Base-by-base conservation (phyloP, 2,888 invertebrate genomes). In the Phortica okadai region DNA sequence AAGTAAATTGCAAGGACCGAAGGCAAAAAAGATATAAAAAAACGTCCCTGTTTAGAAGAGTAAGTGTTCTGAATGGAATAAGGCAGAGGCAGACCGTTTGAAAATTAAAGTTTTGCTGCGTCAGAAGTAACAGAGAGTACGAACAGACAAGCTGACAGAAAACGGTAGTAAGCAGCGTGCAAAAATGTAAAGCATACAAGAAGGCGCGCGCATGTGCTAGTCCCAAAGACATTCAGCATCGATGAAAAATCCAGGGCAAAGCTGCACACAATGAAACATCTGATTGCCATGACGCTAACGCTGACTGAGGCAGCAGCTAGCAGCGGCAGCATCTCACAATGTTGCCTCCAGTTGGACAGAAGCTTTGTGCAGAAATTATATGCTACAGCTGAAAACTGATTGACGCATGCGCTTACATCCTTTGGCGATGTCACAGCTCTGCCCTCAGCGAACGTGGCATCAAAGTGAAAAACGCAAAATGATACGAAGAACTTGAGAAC, bases 181-280 rank as follows among this genome's bases (percentile, higher is more conserved):
- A 59, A 59, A 45, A 59, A 14, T 16, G 59, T 21, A 14, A 16
- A 59, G 59, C 25, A 16, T 25, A 25, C 25, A 25, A 4, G 5
- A 62, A 62, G 25, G 62, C 62, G 69, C 69, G 62, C 62, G 69
- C 69, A 69, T 64, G 64, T 50, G 50, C 50, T 14, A 6, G 10
- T 25, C 62, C 21, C 62, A 62, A 14, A 16, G 4, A 6, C 11
- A 25, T 62, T 11, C n/a, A 6, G 16, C 16, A 56, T 16, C 14
- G 54, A 2, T 8, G 16, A 21, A 67, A 67, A 44, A 69, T 69
- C 69, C 69, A 69, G 69, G 69, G 69, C 69, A 69, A 69, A 69
- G 69, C 45, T 69, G 45, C 62, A 62, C 44, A 69, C 7, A 42
- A 67, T 6, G 44, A 44, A n/a, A 67, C 67, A 67, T 44, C 44